Conservation (phyloP, 1,140 invertebrate genomes). For the Oryctes rhinoceros region DNA sequence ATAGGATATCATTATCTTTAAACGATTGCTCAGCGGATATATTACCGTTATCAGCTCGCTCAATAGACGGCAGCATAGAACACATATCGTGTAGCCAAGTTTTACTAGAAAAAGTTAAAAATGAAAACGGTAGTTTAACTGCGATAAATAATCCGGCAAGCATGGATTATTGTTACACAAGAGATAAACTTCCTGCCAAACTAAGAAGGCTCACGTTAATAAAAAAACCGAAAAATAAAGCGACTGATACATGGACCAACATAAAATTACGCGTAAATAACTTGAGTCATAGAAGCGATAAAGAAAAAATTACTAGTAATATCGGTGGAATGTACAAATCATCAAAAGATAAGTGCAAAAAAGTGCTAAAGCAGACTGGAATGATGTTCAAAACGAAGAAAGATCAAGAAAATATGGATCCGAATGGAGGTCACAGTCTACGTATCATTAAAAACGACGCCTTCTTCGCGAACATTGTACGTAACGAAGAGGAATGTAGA, state of each 20-base stretch:
- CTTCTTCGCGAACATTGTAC: constrained; percentile 47
- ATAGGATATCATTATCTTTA: constrained; percentile 55
- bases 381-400: constrained; percentile 54
- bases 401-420: constrained; percentile 43
- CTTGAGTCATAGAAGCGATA: constrained; percentile 53
- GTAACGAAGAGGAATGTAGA: background rate
- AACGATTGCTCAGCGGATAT: constrained; percentile 57
- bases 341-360: constrained; percentile 58
- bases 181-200: constrained; percentile 51
- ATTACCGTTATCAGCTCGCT: constrained; percentile 43
- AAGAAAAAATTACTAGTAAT: constrained; percentile 53
- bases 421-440: constrained; percentile 44
- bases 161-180: constrained; percentile 52
- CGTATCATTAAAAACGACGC: constrained; percentile 52
- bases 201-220: constrained; percentile 51
- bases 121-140: background rate
- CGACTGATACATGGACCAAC: constrained; percentile 53
- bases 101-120: constrained; percentile 38
- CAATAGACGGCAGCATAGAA: constrained; percentile 52
- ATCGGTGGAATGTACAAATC: constrained; percentile 58
- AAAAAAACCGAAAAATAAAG: constrained; percentile 51
- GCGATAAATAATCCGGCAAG: constrained; percentile 36
- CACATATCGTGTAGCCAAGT: constrained; percentile 58
- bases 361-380: constrained; percentile 56
- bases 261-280: constrained; percentile 56